phyloP scores from a whole-genome alignment of 2,797 vertebrate genomes.

The Gymnoscopelus microlampas region DNA sequence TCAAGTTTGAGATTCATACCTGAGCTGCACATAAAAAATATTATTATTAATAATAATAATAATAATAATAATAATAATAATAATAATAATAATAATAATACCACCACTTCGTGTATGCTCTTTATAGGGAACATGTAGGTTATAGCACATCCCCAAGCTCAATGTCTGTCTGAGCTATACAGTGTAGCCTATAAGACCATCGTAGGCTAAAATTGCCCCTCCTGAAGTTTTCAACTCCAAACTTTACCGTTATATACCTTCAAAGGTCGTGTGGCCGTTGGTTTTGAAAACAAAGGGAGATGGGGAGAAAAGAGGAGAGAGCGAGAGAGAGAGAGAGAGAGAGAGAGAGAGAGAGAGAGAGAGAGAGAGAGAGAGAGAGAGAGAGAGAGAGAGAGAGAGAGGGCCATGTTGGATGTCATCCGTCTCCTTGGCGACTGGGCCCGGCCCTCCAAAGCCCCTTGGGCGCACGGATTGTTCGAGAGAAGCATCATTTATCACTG shows the following conservation, averaged over 20 bases:
- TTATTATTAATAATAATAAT: too few species aligned
- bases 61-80: too few species aligned
- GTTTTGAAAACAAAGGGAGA: constrained; percentile 72
- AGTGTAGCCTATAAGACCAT: too few species aligned
- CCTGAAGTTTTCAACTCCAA: constrained; percentile 33
- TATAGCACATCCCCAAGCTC: too few species aligned
- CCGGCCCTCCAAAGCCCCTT: constrained; percentile 91
- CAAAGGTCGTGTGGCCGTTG: constrained; percentile 74
- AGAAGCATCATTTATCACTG: constrained; percentile 99
- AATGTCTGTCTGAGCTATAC: too few species aligned
- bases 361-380: constrained; percentile 50
- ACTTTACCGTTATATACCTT: constrained; percentile 28
- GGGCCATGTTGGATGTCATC: constrained; percentile 96
- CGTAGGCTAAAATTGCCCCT: constrained; percentile 7
- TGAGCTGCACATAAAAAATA: too few species aligned
- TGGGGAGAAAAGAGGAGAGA: constrained; percentile 50
- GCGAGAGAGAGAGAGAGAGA: constrained; percentile 70
- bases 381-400: constrained; percentile 50
- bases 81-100: too few species aligned
- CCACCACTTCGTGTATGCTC: too few species aligned
- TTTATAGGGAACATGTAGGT: too few species aligned
- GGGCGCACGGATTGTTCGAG: constrained; percentile 91
- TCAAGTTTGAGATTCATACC: too few species aligned
- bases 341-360: constrained; percentile 52
- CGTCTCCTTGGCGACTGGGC: constrained; percentile 95